Evolutionary conservation across 1,140 invertebrate genomes (phyloP).

Genomic region (Cydia strobilella): DNA sequence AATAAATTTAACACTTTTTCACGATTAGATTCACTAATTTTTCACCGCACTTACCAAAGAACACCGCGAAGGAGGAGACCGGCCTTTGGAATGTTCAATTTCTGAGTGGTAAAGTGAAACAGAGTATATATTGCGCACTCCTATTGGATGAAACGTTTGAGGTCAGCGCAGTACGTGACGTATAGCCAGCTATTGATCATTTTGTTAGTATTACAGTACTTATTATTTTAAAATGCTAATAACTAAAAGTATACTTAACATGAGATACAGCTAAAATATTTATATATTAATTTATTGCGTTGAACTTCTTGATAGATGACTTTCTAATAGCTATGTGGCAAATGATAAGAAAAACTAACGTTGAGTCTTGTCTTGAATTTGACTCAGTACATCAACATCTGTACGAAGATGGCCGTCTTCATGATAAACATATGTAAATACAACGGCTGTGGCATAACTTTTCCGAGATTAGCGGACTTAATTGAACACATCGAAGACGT

Average conservation of each 20-base stretch:
- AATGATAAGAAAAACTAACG: slow-evolving; percentile 33
- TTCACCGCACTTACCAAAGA: slow-evolving; percentile 83
- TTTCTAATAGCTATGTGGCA: neutral
- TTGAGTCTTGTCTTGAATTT: slow-evolving; percentile 52
- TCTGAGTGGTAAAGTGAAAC: slow-evolving; percentile 79
- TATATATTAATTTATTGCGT: neutral
- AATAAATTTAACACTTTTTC: slow-evolving; percentile 70
- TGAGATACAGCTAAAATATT: neutral
- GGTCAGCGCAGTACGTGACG: slow-evolving; percentile 55
- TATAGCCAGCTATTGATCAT: slow-evolving; percentile 72
- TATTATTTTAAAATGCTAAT: slow-evolving; percentile 36
- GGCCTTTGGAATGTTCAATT: slow-evolving; percentile 84
- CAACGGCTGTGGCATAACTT: slow-evolving; percentile 90
- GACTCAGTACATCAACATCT: slow-evolving; percentile 67
- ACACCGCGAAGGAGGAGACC: slow-evolving; percentile 82
- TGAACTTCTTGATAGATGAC: neutral
- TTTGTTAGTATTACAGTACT: slow-evolving; percentile 61
- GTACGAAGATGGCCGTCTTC: slow-evolving; percentile 89
- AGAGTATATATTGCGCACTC: slow-evolving; percentile 63
- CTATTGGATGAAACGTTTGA: slow-evolving; percentile 65
- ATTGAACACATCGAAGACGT: slow-evolving; percentile 93
- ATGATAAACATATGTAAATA: slow-evolving; percentile 93
- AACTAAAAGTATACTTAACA: neutral
- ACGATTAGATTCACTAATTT: slow-evolving; percentile 72
- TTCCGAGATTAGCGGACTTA: slow-evolving; percentile 88